phyloP scores from a whole-genome alignment of 2,888 invertebrate genomes.

The Allacma fusca region DNA sequence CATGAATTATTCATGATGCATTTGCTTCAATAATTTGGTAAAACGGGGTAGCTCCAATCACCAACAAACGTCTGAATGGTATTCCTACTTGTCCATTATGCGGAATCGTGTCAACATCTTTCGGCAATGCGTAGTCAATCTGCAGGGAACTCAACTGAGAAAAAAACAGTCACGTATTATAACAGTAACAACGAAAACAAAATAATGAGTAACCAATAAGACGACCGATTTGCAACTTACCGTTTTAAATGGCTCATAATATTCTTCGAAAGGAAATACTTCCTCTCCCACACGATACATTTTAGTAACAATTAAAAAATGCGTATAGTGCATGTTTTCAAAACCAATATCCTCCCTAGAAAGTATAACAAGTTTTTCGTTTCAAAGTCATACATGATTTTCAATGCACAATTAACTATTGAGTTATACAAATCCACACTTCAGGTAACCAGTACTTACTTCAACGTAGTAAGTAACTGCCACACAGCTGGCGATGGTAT shows the following conservation, averaged over 20 bases:
- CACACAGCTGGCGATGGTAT: conserved; percentile 38
- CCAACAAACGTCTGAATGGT: conserved; percentile 37
- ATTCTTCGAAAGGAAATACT: conserved; percentile 34
- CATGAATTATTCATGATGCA: not conserved
- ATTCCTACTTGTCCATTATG: conserved; percentile 35
- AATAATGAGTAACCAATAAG: no score
- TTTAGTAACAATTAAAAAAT: conserved; percentile 39
- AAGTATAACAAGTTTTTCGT: no score
- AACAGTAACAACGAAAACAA: no score
- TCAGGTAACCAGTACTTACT: conserved; percentile 26
- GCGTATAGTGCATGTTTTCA: conserved; percentile 32
- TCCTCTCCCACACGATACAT: conserved; percentile 34
- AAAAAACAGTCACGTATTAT: not conserved
- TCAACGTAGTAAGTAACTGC: conserved; percentile 32
- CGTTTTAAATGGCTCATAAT: conserved; percentile 28
- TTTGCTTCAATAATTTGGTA: conserved; percentile 18
- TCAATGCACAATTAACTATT: no score
- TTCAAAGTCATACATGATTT: no score
- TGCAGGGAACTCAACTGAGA: conserved; percentile 14
- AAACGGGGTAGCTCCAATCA: conserved; percentile 23
- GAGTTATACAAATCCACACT: no score
- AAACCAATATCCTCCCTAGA: conserved; percentile 37
- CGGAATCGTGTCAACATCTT: conserved; percentile 35
- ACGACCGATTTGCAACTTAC: no score
- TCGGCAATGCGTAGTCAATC: conserved; percentile 33